Conservation (phyloP, 2,113 vertebrate genomes). For the Leptobrachium leishanense region DNA sequence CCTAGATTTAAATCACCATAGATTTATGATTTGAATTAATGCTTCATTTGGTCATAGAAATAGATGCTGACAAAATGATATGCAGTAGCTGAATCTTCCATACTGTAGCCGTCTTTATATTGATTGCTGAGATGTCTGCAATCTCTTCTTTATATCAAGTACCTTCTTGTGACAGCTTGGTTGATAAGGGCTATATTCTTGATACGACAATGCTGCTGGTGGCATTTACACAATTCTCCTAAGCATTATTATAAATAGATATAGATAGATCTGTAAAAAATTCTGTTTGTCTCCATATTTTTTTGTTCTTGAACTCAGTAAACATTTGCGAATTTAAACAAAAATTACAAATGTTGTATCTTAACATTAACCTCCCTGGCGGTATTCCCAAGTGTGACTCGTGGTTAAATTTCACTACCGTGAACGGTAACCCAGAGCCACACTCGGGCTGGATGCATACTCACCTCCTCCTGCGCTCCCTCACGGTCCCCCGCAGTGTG, state of each 20-base stretch:
- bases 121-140: constrained; percentile 98
- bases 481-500: no score
- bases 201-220: constrained; percentile 42
- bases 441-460: no score
- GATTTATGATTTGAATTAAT: constrained; percentile 99
- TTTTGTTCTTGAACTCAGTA: not conserved
- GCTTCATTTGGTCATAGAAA: constrained; percentile 99
- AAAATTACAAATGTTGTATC: no score
- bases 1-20: constrained; percentile 99
- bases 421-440: no score
- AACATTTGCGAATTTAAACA: no score
- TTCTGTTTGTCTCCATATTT: not conserved
- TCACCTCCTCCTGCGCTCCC: no score
- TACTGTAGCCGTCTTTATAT: constrained; percentile 98
- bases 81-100: constrained; percentile 81
- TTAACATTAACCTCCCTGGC: no score
- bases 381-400: no score
- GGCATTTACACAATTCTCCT: constrained; percentile 34
- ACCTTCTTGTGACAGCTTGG: constrained; percentile 95
- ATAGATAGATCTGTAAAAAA: constrained; percentile 35
- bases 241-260: constrained; percentile 43
- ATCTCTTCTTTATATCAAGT: constrained; percentile 99
- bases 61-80: constrained; percentile 97
- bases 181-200: constrained; percentile 84
- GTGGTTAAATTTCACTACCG: no score